These are phyloP conservation scores for Leucosticte australis DNA, from an alignment of 2,113 vertebrate genomes.

Conservation along the genomic window DNA sequence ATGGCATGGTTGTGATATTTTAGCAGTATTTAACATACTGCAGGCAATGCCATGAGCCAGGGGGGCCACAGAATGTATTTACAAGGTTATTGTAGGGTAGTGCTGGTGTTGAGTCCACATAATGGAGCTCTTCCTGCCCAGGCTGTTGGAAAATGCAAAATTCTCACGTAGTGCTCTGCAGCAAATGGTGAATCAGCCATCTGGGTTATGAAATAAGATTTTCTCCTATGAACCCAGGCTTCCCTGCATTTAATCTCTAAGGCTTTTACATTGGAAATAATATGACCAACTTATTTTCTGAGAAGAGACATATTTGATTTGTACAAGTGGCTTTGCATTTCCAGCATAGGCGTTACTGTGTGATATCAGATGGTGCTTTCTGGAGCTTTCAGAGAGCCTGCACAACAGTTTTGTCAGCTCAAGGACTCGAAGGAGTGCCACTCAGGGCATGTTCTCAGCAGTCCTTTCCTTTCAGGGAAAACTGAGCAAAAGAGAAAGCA, in stretches of 20 bases:
- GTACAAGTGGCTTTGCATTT: neutral
- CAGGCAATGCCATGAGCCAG: neutral
- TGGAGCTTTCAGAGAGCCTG: neutral
- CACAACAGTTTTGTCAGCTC: neutral
- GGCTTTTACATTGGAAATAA: neutral
- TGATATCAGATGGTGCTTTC: neutral
- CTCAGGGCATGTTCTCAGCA: neutral
- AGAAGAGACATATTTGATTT: neutral
- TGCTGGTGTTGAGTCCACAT: neutral
- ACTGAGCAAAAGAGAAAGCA: neutral
- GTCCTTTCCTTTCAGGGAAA: neutral
- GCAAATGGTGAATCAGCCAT: neutral
- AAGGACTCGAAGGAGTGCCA: neutral
- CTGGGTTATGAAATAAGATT: neutral
- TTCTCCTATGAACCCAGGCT: neutral
- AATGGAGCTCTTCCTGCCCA: neutral
- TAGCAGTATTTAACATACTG: neutral
- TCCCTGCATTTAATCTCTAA: neutral
- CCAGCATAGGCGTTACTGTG: neutral
- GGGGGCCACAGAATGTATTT: neutral
- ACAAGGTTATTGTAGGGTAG: neutral
- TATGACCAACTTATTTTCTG: neutral
- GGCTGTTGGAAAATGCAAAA: neutral
- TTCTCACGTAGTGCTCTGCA: neutral
- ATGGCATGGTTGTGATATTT: neutral